Evolutionary conservation across 2,113 vertebrate species (phyloP).

Genomic region (Potamarius usumacintae): DNA sequence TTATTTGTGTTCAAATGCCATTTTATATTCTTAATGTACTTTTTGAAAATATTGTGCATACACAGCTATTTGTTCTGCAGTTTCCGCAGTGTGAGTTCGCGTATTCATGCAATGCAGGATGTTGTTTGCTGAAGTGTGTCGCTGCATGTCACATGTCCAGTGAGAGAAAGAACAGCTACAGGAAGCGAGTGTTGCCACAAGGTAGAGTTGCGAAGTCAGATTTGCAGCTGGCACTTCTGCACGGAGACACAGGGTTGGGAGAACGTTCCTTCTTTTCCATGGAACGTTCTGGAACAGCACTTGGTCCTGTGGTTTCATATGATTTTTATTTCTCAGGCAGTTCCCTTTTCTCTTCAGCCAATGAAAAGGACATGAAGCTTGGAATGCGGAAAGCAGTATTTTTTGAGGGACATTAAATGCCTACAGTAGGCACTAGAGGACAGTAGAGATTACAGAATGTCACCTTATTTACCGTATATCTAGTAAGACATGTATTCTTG

Average conservation of each 20-base stretch:
- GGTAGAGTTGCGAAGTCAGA: neutral
- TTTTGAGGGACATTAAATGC: constrained; percentile 25
- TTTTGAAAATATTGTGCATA: neutral
- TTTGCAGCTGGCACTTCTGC: neutral
- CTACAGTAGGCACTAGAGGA: constrained; percentile 60
- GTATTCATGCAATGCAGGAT: constrained; percentile 17
- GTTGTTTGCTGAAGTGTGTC: neutral
- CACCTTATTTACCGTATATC: neutral
- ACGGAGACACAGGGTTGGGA: neutral
- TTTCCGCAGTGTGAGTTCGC: constrained; percentile 1
- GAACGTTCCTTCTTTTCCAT: neutral
- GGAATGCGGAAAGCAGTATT: constrained; percentile 7
- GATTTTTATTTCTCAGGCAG: neutral
- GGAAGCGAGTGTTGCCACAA: neutral
- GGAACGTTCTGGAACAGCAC: neutral
- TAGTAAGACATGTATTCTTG: constrained; percentile 38
- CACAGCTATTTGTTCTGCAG: constrained; percentile 1
- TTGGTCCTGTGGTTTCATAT: neutral
- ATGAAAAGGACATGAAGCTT: neutral
- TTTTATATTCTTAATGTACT: constrained; percentile 6
- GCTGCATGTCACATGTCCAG: neutral
- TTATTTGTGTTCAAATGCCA: neutral
- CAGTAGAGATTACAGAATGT: constrained; percentile 52
- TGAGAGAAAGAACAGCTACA: neutral
- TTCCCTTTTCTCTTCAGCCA: neutral